A percentile compares a stretch with the other conserved stretches of the same genome.
Conservation (phyloP, 2,888 invertebrate genomes). For the Hypselothyrea guttata region DNA sequence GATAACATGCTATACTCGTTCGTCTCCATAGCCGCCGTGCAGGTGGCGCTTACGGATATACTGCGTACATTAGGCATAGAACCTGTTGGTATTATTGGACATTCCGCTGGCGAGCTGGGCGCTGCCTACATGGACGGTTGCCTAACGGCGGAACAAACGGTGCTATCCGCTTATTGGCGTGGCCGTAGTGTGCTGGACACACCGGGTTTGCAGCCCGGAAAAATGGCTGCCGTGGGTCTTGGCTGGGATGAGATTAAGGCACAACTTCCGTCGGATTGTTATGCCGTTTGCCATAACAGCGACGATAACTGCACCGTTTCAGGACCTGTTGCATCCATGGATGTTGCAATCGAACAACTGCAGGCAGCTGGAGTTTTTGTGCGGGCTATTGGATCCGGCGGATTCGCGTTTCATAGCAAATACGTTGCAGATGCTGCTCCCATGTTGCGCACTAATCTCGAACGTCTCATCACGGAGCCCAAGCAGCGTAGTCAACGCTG, state of each 20-base stretch:
- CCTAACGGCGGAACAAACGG: slow-evolving; percentile 96
- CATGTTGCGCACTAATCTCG: slow-evolving; percentile 88
- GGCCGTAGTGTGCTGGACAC: slow-evolving; percentile 92
- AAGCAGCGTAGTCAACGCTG: slow-evolving; percentile 91
- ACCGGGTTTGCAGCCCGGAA: slow-evolving; percentile 86
- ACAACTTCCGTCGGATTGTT: slow-evolving; percentile 90
- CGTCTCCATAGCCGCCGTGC: slow-evolving; percentile 96
- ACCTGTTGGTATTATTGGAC: slow-evolving; percentile 97
- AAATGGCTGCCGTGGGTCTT: slow-evolving; percentile 96
- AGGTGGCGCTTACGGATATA: slow-evolving; percentile 96
- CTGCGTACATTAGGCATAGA: slow-evolving; percentile 88
- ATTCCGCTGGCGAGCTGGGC: slow-evolving; percentile 88
- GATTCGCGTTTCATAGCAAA: slow-evolving; percentile 95
- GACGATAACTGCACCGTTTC: slow-evolving; percentile 96
- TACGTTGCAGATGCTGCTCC: slow-evolving; percentile 94
- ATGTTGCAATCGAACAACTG: slow-evolving; percentile 86
- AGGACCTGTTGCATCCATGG: slow-evolving; percentile 89
- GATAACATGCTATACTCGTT: slow-evolving; percentile 95
- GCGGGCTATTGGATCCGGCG: slow-evolving; percentile 91
- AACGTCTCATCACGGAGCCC: slow-evolving; percentile 90
- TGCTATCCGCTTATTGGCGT: slow-evolving; percentile 96
- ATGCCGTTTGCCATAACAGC: slow-evolving; percentile 97
- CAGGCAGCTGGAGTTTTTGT: slow-evolving; percentile 91
- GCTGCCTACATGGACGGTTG: slow-evolving; percentile 98
- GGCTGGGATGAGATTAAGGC: slow-evolving; percentile 91